Conservation (phyloP, 2,113 vertebrate genomes). For the Xerus inauris region DNA sequence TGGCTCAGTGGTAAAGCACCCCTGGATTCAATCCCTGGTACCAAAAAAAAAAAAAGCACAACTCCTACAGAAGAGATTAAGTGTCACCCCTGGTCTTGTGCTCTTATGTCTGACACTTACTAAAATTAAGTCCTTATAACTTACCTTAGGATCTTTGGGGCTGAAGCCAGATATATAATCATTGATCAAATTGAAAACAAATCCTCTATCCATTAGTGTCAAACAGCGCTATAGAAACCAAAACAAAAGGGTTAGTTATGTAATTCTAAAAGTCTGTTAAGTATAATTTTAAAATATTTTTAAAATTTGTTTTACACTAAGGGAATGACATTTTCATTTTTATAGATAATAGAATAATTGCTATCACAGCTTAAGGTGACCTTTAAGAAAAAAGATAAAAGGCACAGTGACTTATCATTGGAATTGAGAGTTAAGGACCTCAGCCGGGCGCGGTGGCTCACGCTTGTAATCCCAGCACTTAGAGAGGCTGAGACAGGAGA, state of each 20-base stretch:
- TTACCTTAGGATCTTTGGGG: conserved; percentile 97
- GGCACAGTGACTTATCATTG: background rate
- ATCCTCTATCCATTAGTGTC: conserved; percentile 98
- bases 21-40: too few relatives aligned
- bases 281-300: background rate
- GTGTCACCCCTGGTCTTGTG: background rate
- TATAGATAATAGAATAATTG: conserved; percentile 43
- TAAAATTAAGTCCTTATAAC: background rate
- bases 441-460: too few relatives aligned
- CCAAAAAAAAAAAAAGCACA: background rate
- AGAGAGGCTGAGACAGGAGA: too few relatives aligned
- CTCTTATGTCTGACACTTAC: background rate
- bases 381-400: conserved; percentile 41
- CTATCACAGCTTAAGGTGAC: background rate
- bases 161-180: conserved; percentile 97
- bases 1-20: too few relatives aligned
- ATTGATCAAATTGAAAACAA: conserved; percentile 95
- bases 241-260: background rate
- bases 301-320: background rate
- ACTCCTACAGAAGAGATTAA: background rate
- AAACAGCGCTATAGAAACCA: conserved; percentile 92
- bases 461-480: too few relatives aligned
- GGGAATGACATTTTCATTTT: conserved; percentile 27
- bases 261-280: background rate
- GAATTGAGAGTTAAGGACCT: background rate